phyloP scores from a whole-genome alignment of 2,113 vertebrate genomes.

The Brachyhypopomus gauderio region DNA sequence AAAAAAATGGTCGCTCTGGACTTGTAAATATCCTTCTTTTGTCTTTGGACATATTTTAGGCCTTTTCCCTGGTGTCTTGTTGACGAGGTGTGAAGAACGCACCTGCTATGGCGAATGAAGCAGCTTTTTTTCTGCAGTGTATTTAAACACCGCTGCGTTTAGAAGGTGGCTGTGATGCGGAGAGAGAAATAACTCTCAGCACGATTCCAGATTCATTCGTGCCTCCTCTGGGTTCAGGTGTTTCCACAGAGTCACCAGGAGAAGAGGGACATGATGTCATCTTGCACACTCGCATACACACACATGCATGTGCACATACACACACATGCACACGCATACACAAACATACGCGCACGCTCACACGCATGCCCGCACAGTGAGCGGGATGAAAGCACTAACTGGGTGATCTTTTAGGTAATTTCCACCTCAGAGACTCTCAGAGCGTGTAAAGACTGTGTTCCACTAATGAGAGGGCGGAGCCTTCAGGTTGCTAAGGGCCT shows the following conservation, averaged over 20 bases:
- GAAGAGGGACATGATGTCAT: constrained; percentile 1
- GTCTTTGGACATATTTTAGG: too few species aligned
- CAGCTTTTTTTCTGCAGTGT: neutral
- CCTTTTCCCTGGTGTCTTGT: too few species aligned
- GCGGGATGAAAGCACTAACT: neutral
- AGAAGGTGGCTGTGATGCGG: neutral
- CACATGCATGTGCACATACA: neutral
- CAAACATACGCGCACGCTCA: neutral
- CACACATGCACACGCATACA: neutral
- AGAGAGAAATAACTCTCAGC: neutral
- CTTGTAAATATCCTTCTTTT: too few species aligned
- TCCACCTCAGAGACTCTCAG: neutral
- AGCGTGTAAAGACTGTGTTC: neutral
- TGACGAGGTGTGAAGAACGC: too few species aligned
- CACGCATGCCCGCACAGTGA: neutral
- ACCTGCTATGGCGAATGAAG: too few species aligned
- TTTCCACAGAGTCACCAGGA: neutral
- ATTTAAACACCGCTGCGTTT: neutral
- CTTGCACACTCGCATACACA: neutral
- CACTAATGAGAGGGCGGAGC: neutral
- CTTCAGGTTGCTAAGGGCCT: neutral
- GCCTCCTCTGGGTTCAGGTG: constrained; percentile 7
- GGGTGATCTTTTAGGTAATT: neutral
- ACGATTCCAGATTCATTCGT: neutral
- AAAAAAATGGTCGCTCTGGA: too few species aligned